Conservation (phyloP, 2,888 invertebrate species). For the Antheraea assamensis region DNA sequence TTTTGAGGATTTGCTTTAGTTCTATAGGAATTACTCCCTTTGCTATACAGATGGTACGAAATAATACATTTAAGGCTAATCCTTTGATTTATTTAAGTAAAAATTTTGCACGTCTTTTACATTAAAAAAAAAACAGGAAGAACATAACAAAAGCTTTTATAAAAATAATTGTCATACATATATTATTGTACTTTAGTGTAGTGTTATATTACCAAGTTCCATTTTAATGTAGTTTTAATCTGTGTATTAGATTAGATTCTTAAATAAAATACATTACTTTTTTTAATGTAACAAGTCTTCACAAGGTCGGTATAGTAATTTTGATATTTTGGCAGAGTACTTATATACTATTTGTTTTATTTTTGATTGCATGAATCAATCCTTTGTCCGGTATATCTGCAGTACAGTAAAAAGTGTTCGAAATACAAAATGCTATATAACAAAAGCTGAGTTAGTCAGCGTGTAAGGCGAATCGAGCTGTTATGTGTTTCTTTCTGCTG, state of each 20-base stretch:
- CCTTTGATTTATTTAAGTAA: background rate
- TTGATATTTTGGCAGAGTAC: background rate
- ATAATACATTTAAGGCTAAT: background rate
- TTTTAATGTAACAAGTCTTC: too few relatives aligned
- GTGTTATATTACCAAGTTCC: too few relatives aligned
- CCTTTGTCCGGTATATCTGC: background rate
- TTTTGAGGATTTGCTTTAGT: background rate
- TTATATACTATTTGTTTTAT: background rate
- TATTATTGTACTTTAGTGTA: too few relatives aligned
- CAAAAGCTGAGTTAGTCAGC: conserved; percentile 44
- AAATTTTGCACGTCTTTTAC: background rate
- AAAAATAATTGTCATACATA: too few relatives aligned
- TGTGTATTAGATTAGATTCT: too few relatives aligned
- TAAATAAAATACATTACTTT: too few relatives aligned
- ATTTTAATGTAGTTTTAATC: too few relatives aligned
- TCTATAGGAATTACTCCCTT: background rate
- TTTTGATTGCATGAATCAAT: background rate
- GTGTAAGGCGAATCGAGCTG: conserved; percentile 51
- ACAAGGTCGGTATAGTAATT: background rate
- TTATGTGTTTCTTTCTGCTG: conserved; percentile 79
- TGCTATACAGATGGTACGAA: background rate
- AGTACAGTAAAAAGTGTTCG: background rate
- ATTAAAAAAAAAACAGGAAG: too few relatives aligned
- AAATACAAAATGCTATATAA: conserved; percentile 33
- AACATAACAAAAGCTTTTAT: too few relatives aligned